Conservation (phyloP, 92 coral and sea anemone species). For the Palythoa heliodiscus region DNA sequence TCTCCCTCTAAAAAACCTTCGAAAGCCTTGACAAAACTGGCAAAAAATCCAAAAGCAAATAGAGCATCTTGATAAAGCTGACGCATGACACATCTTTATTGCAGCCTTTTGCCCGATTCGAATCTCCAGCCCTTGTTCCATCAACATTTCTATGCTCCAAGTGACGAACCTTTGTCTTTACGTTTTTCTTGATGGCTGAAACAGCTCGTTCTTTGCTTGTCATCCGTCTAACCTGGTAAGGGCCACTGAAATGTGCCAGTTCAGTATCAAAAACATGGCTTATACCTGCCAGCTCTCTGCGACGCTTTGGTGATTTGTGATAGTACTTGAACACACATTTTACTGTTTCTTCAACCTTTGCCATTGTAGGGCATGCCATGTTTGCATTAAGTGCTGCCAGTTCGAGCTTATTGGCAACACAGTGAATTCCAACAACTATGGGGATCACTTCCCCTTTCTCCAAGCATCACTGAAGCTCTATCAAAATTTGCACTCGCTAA, state of each 20-base stretch:
- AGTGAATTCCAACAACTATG: conserved; percentile 47
- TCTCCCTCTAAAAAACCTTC: conserved; percentile 48
- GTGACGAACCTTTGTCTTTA: conserved; percentile 38
- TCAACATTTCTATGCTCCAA: conserved; percentile 43
- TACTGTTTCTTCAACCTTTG: conserved; percentile 34
- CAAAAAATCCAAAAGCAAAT: conserved; percentile 42
- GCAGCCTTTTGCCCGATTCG: conserved; percentile 48
- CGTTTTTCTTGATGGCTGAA: conserved; percentile 51
- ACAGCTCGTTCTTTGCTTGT: conserved; percentile 53
- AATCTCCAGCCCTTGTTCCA: conserved; percentile 50
- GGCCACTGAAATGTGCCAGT: conserved; percentile 43
- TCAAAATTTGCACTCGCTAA: conserved; percentile 54
- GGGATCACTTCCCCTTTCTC: conserved; percentile 43
- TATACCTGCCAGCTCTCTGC: conserved; percentile 37
- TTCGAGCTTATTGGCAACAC: conserved; percentile 57
- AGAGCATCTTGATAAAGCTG: conserved; percentile 51
- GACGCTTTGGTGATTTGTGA: conserved; percentile 45
- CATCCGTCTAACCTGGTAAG: conserved; percentile 51
- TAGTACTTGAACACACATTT: conserved; percentile 46
- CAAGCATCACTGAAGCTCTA: conserved; percentile 53
- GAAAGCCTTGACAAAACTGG: conserved; percentile 36
- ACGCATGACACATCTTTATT: conserved; percentile 37
- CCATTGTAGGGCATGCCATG: conserved; percentile 46
- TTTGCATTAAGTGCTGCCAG: conserved; percentile 57
- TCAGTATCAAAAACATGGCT: conserved; percentile 40